Conservation (phyloP, 2,888 invertebrate species). For the Stenotaenia linearis region DNA sequence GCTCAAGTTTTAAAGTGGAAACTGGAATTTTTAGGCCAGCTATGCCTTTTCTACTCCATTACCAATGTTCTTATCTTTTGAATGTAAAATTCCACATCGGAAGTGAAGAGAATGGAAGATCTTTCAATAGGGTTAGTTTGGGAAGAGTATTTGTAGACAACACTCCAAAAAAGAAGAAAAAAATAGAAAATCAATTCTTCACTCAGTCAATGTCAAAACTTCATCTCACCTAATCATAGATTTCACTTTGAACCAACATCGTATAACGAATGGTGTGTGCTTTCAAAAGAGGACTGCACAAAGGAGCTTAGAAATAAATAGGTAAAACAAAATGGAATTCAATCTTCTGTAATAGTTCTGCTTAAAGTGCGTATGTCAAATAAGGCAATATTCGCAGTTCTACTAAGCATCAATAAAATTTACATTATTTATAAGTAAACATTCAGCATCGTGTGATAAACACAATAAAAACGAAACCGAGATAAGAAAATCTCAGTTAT, state of each 20-base stretch:
- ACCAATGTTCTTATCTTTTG: neutral
- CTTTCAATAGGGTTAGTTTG: neutral
- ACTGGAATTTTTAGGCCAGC: neutral
- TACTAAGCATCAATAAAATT: neutral
- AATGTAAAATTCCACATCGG: neutral
- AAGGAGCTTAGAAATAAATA: neutral
- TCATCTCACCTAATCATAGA: neutral
- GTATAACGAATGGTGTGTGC: neutral
- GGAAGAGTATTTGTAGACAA: neutral
- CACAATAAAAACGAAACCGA: neutral
- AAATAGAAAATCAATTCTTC: neutral
- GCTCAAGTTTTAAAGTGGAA: neutral
- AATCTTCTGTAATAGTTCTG: neutral
- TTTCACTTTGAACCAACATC: neutral
- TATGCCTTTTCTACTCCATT: neutral
- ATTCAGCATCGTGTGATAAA: neutral
- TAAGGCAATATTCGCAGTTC: neutral
- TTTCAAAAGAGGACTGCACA: neutral
- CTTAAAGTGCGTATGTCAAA: neutral
- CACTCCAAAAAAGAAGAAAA: neutral
- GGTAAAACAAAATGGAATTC: neutral
- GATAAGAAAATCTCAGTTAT: conserved; percentile 7
- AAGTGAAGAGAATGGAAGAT: neutral
- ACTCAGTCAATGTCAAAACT: neutral
- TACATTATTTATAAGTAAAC: neutral